These are phyloP conservation scores for Subanguina moxae DNA, from an alignment of 1,140 invertebrate species.

Conservation along the genomic window DNA sequence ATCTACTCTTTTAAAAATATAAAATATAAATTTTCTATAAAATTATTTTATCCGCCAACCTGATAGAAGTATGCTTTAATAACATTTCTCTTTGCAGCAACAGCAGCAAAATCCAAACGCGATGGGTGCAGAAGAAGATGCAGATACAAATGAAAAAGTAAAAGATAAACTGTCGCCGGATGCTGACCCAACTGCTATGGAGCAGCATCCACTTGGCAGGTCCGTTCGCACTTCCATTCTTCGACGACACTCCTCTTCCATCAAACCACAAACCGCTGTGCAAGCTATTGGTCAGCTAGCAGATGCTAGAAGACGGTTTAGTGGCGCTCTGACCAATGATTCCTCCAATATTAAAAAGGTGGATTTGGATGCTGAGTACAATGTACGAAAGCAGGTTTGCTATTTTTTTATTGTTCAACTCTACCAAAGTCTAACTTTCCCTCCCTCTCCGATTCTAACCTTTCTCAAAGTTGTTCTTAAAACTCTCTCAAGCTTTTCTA, in stretches of 20 bases:
- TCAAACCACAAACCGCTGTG: not conserved
- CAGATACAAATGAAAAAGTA: no score
- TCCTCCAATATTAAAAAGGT: slow-evolving; percentile 42
- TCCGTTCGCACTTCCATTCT: not conserved
- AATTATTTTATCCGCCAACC: no score
- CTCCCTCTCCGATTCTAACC: not conserved
- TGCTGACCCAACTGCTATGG: no score
- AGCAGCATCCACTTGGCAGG: not conserved
- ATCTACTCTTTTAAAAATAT: no score
- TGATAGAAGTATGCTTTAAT: no score
- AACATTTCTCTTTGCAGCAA: no score
- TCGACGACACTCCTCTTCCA: not conserved
- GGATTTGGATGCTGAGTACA: slow-evolving; percentile 44
- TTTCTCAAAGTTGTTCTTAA: no score
- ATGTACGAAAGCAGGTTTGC: slow-evolving; percentile 43
- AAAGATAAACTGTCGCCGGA: no score
- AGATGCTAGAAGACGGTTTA: slow-evolving; percentile 14
- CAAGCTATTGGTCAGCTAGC: not conserved
- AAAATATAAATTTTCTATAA: no score
- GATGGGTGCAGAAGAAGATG: no score
- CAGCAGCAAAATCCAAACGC: no score
- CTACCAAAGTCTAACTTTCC: not conserved
- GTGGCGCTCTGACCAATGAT: slow-evolving; percentile 43
- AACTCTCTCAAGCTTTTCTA: no score
- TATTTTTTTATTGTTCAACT: not conserved